Conservation (phyloP, 2,888 invertebrate species). For the Ramazzottius varieornatus region DNA sequence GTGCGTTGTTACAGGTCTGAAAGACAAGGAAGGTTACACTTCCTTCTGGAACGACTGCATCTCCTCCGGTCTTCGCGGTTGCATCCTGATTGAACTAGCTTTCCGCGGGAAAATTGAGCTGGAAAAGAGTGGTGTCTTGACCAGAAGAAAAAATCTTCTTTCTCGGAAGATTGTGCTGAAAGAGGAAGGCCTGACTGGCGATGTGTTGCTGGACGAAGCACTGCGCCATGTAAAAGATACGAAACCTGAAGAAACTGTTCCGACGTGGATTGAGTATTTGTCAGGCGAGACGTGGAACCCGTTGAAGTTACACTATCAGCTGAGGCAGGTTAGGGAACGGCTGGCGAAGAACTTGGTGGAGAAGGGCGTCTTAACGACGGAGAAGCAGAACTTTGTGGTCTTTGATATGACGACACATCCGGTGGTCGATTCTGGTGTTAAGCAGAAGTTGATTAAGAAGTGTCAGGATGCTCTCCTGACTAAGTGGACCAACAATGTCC, state of each 20-base stretch:
- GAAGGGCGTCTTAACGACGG: conserved; percentile 92
- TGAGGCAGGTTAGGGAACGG: conserved; percentile 92
- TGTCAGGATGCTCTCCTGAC: conserved; percentile 88
- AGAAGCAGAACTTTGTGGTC: conserved; percentile 94
- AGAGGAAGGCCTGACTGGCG: conserved; percentile 78
- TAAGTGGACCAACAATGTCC: conserved; percentile 83
- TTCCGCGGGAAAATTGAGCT: conserved; percentile 77
- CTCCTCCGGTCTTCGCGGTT: conserved; percentile 89
- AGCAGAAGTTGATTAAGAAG: conserved; percentile 86
- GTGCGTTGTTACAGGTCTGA: too few relatives aligned
- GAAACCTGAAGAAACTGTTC: conserved; percentile 81
- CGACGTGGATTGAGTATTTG: conserved; percentile 97
- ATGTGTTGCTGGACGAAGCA: conserved; percentile 64
- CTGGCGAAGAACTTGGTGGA: conserved; percentile 97
- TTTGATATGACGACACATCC: conserved; percentile 99
- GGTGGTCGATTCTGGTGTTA: conserved; percentile 71
- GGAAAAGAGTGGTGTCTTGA: conserved; percentile 71
- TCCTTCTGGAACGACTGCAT: conserved; percentile 99
- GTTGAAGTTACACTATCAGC: conserved; percentile 79
- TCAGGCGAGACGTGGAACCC: conserved; percentile 99
- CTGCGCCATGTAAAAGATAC: conserved; percentile 82
- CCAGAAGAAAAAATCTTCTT: conserved; percentile 55
- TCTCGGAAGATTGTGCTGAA: conserved; percentile 50
- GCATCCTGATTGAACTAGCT: conserved; percentile 87
- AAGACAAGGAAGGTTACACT: conserved; percentile 99